Percentiles rank a stretch among this genome's conserved stretches.
phyloP scores from a whole-genome alignment of 2,797 vertebrate genomes.

The Anguilla megastoma region DNA sequence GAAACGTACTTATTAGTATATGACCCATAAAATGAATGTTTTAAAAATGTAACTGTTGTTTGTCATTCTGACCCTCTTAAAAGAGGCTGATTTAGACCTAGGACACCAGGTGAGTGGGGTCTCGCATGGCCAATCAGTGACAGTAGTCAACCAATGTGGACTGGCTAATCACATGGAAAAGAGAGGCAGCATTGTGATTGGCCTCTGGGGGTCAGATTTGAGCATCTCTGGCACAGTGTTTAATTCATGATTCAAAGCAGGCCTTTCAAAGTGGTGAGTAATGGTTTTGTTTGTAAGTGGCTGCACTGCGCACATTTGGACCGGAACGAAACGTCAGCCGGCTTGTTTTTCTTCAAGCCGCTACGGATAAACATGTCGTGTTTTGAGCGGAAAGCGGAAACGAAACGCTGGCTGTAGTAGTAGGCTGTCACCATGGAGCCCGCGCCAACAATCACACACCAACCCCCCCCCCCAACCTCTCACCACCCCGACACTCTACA shows the following conservation, averaged over 20 bases:
- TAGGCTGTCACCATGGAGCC: background rate
- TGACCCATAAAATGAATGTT: background rate
- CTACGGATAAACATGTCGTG: background rate
- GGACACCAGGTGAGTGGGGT: background rate
- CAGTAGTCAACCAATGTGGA: background rate
- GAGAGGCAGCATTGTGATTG: background rate
- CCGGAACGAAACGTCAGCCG: no score
- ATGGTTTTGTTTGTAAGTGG: background rate
- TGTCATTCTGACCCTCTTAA: background rate
- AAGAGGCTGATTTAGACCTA: background rate
- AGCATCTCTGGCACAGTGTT: background rate
- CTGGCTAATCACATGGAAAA: background rate
- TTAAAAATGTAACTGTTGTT: background rate
- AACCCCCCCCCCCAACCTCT: background rate
- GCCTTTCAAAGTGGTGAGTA: background rate
- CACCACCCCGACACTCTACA: background rate
- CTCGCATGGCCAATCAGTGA: background rate
- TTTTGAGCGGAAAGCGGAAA: background rate
- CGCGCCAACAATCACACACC: background rate
- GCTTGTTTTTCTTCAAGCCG: background rate
- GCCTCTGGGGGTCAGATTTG: background rate
- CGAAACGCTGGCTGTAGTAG: background rate
- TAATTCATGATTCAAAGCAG: background rate
- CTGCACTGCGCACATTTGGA: background rate
- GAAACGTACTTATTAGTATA: background rate